These are phyloP conservation scores for Cydia fagiglandana DNA, from an alignment of 1,140 invertebrate species.

Conservation along the genomic window DNA sequence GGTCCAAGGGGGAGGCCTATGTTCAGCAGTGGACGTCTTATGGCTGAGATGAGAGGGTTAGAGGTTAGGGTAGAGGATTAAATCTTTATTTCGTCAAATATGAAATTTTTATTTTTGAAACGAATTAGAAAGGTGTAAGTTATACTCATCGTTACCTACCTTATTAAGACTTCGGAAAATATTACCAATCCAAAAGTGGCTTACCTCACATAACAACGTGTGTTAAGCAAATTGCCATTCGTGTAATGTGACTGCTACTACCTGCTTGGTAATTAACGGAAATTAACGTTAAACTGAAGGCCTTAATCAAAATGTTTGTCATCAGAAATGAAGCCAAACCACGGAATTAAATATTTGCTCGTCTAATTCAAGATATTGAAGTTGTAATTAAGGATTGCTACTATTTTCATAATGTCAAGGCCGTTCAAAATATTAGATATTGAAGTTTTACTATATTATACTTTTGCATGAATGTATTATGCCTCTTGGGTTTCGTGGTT, in stretches of 20 bases:
- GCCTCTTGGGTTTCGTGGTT: no score
- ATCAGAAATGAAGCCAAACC: background rate
- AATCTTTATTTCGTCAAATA: no score
- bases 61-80: no score
- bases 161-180: no score
- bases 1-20: no score
- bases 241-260: background rate
- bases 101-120: no score
- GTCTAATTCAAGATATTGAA: background rate
- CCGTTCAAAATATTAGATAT: background rate
- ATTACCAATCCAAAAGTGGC: no score
- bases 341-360: background rate
- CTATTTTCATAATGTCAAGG: background rate
- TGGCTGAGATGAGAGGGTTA: no score
- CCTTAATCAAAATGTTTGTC: constrained; percentile 11
- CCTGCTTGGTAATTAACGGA: background rate
- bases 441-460: background rate
- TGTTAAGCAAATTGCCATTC: background rate
- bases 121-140: no score
- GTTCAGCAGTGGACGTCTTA: no score
- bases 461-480: no score
- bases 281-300: constrained; percentile 2
- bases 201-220: background rate
- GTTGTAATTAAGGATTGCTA: background rate
- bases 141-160: no score